phyloP scores from a whole-genome alignment of 2,113 vertebrate genomes.

The Oreochromis tanganicae region DNA sequence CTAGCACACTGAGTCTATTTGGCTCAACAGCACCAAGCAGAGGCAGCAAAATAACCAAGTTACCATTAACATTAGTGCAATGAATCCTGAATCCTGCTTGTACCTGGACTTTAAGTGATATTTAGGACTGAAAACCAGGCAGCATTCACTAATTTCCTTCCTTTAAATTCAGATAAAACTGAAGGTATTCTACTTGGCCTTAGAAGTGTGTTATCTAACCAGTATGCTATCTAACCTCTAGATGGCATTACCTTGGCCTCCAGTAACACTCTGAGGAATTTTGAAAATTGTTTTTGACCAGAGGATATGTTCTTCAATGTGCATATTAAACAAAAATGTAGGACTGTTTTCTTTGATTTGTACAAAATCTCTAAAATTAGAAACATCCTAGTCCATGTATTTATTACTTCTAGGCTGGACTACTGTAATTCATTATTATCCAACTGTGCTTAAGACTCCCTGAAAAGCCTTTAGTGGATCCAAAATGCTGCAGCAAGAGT shows the following conservation, averaged over 20 bases:
- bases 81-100: background rate
- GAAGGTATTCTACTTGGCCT: background rate
- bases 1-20: background rate
- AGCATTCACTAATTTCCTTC: background rate
- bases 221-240: background rate
- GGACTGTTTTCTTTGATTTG: background rate
- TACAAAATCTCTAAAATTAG: background rate
- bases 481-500: background rate
- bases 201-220: background rate
- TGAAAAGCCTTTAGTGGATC: background rate
- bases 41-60: background rate
- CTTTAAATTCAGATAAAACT: background rate
- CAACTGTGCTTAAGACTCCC: background rate
- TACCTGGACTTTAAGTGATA: background rate
- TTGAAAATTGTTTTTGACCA: background rate
- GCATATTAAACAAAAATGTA: background rate
- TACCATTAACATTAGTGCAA: background rate
- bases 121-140: background rate
- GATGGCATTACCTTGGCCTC: background rate
- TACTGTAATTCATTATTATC: background rate
- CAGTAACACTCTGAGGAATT: background rate
- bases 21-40: background rate
- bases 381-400: background rate
- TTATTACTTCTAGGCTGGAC: background rate
- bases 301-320: background rate